These are phyloP conservation scores for Monoplex corrugatus DNA, from an alignment of 2,888 invertebrate species.

Conservation along the genomic window DNA sequence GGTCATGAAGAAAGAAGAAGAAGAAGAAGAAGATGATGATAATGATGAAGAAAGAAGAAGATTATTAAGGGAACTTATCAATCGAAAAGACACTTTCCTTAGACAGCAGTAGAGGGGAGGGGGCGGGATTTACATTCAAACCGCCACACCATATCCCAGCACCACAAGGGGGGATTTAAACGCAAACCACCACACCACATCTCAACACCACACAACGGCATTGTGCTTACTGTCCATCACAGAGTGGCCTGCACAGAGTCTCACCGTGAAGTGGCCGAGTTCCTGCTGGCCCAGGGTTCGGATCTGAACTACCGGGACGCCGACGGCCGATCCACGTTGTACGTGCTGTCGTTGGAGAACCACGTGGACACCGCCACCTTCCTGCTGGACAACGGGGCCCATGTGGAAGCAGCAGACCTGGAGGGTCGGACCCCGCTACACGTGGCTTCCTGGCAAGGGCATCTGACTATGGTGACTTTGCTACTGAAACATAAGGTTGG, in stretches of 20 bases:
- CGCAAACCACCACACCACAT: too few relatives aligned
- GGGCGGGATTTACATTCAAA: too few relatives aligned
- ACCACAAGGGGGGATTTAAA: too few relatives aligned
- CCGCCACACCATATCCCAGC: too few relatives aligned
- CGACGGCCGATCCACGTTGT: conserved; percentile 94
- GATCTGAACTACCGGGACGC: conserved; percentile 95
- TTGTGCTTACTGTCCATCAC: too few relatives aligned
- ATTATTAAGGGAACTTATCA: too few relatives aligned
- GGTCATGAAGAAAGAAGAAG: too few relatives aligned
- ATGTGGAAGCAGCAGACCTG: conserved; percentile 92
- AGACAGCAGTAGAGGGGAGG: too few relatives aligned
- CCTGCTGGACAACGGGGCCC: conserved; percentile 86
- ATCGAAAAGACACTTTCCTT: too few relatives aligned
- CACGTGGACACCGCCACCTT: conserved; percentile 74
- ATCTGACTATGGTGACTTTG: conserved; percentile 94
- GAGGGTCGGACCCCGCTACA: conserved; percentile 92
- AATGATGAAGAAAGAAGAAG: too few relatives aligned
- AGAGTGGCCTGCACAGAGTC: conserved; percentile 81
- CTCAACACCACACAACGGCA: too few relatives aligned
- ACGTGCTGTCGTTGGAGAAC: conserved; percentile 88
- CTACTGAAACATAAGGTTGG: conserved; percentile 81
- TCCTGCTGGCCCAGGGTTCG: conserved; percentile 82
- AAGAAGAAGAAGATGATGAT: too few relatives aligned
- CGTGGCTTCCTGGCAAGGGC: conserved; percentile 93
- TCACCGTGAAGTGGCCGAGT: conserved; percentile 86